Percentiles rank a stretch among this genome's conserved stretches.
These are phyloP conservation scores for Panthera uncia DNA, from an alignment of 2,113 vertebrate genomes.

Conservation along the genomic window DNA sequence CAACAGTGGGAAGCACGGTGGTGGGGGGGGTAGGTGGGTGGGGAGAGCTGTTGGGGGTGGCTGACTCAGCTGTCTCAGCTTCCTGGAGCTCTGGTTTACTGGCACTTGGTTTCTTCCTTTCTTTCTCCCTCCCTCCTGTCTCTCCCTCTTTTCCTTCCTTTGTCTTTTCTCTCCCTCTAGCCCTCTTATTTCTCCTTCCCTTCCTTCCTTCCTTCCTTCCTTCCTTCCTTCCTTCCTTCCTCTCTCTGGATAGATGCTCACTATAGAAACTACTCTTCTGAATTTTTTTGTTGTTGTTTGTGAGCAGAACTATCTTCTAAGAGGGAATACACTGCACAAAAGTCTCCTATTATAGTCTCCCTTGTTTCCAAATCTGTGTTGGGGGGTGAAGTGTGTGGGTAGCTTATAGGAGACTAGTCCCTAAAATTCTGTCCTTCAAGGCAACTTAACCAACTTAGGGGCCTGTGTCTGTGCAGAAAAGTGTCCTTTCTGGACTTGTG, in stretches of 20 bases:
- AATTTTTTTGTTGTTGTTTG: neutral
- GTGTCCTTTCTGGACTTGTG: neutral
- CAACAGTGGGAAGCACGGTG: neutral
- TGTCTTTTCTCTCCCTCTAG: too few relatives aligned
- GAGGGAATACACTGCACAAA: neutral
- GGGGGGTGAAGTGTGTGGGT: neutral
- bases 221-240: too few relatives aligned
- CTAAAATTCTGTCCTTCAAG: neutral
- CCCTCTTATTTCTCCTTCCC: accelerated
- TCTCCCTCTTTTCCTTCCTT: neutral
- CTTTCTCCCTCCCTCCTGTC: neutral
- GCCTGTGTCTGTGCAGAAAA: neutral
- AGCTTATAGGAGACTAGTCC: too few relatives aligned
- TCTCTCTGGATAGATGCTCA: neutral
- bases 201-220: too few relatives aligned
- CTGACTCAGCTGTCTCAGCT: neutral
- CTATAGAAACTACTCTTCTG: neutral
- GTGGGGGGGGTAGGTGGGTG: too few relatives aligned
- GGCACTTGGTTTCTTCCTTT: neutral
- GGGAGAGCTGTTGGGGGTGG: too few relatives aligned
- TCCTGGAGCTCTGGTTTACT: neutral
- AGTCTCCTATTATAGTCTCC: neutral
- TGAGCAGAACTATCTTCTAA: neutral
- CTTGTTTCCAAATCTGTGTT: neutral
- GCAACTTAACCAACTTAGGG: neutral